Evolutionary conservation across 2,888 invertebrate genomes (phyloP).

Genomic region (Watsonalla binaria): DNA sequence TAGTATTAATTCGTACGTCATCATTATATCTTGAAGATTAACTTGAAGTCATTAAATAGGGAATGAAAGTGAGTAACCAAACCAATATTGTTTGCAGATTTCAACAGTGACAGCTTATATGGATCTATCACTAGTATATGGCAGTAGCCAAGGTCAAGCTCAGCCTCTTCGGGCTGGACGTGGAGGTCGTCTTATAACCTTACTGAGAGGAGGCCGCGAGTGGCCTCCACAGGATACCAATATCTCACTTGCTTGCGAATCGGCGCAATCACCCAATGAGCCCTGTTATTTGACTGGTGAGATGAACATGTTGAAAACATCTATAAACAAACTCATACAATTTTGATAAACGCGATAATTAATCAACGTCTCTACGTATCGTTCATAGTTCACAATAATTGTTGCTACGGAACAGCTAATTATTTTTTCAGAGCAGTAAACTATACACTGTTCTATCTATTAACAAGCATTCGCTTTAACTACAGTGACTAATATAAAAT

Average conservation of each 20-base stretch:
- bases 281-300: conserved; percentile 88
- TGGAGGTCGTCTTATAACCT: conserved; percentile 83
- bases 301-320: conserved; percentile 8
- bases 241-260: conserved; percentile 83
- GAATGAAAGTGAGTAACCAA: background rate
- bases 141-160: conserved; percentile 83
- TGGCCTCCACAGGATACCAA: conserved; percentile 86
- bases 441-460: no score
- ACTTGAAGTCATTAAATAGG: background rate
- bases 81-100: conserved; percentile 55
- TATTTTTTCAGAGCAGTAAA: no score
- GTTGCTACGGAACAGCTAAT: no score
- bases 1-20: no score
- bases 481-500: no score
- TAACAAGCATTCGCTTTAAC: no score
- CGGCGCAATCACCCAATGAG: conserved; percentile 79
- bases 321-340: no score
- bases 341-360: no score
- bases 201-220: conserved; percentile 81
- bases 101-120: conserved; percentile 84
- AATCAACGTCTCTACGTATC: no score
- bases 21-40: no score
- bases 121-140: conserved; percentile 90
- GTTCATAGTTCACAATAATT: no score
- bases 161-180: conserved; percentile 81